Percentiles rank a stretch among this genome's conserved stretches.
Conservation (phyloP, 2,888 invertebrate genomes). For the Carcina quercana region DNA sequence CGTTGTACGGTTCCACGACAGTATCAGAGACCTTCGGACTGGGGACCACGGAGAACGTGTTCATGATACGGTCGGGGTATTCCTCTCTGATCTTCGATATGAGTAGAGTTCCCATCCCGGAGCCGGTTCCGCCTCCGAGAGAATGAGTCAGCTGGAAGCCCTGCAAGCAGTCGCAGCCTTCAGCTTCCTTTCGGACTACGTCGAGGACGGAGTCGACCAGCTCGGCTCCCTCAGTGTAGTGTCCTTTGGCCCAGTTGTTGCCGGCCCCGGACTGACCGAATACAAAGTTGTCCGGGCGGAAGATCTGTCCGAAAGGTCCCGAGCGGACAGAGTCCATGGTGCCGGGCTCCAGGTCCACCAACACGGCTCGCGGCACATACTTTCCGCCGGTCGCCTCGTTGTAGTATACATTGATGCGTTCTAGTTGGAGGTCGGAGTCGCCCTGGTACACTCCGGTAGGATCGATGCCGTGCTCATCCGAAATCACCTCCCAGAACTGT, state of each 20-base stretch:
- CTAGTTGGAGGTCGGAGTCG: slow-evolving; percentile 82
- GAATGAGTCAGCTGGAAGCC: slow-evolving; percentile 91
- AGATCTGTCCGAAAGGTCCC: slow-evolving; percentile 88
- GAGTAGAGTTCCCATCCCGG: slow-evolving; percentile 77
- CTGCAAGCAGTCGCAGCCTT: slow-evolving; percentile 93
- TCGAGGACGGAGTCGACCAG: slow-evolving; percentile 87
- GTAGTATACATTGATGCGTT: slow-evolving; percentile 85
- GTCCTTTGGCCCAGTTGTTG: slow-evolving; percentile 77
- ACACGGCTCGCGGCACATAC: slow-evolving; percentile 59
- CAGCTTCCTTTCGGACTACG: slow-evolving; percentile 87
- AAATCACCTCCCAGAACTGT: slow-evolving; percentile 87
- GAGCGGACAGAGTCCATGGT: slow-evolving; percentile 91
- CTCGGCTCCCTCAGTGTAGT: slow-evolving; percentile 95
- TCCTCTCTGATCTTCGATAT: slow-evolving; percentile 92
- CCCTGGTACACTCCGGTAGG: slow-evolving; percentile 80
- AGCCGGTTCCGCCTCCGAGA: slow-evolving; percentile 66
- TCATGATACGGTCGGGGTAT: slow-evolving; percentile 91
- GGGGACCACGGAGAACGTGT: slow-evolving; percentile 86
- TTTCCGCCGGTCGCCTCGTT: slow-evolving; percentile 78
- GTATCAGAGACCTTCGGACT: slow-evolving; percentile 85
- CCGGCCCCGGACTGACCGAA: slow-evolving; percentile 75
- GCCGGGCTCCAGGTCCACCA: slow-evolving; percentile 56
- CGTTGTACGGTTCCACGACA: slow-evolving; percentile 83
- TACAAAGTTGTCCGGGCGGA: slow-evolving; percentile 92
- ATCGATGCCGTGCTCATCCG: slow-evolving; percentile 85